Conservation (phyloP, 2,113 vertebrate genomes). For the Hemibagrus wyckioides region DNA sequence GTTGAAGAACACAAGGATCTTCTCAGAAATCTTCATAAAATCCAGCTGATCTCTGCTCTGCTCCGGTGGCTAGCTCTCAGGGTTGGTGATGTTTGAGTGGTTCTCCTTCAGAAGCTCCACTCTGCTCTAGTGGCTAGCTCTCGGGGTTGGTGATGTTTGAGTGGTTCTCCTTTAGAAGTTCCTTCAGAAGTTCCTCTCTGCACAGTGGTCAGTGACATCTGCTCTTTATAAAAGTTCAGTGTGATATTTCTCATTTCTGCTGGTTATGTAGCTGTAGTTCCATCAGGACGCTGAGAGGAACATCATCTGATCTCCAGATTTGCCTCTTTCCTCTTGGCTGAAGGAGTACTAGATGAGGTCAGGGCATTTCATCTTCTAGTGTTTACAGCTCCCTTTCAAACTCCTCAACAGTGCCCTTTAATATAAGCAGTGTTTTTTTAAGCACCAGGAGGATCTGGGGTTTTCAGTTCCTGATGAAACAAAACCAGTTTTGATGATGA, state of each 20-base stretch:
- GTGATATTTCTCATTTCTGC: too few species aligned
- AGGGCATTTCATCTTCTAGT: background rate
- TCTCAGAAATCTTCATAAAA: background rate
- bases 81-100: background rate
- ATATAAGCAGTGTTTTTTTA: too few species aligned
- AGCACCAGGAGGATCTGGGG: too few species aligned
- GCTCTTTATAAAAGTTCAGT: too few species aligned
- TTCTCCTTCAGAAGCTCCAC: background rate
- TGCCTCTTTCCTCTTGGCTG: background rate
- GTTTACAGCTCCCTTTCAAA: background rate
- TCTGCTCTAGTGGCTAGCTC: background rate
- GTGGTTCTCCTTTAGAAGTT: background rate
- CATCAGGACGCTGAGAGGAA: background rate
- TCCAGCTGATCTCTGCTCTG: background rate
- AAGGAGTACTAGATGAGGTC: too few species aligned
- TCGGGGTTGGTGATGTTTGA: background rate
- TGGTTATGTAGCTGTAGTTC: background rate
- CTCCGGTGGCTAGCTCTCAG: background rate
- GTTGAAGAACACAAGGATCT: background rate
- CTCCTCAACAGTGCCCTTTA: background rate
- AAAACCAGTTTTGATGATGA: too few species aligned
- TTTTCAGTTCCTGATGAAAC: too few species aligned
- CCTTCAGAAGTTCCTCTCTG: background rate
- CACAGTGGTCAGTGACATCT: background rate
- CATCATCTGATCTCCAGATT: background rate